phyloP scores from a whole-genome alignment of 2,113 vertebrate species.

The Sardina pilchardus region DNA sequence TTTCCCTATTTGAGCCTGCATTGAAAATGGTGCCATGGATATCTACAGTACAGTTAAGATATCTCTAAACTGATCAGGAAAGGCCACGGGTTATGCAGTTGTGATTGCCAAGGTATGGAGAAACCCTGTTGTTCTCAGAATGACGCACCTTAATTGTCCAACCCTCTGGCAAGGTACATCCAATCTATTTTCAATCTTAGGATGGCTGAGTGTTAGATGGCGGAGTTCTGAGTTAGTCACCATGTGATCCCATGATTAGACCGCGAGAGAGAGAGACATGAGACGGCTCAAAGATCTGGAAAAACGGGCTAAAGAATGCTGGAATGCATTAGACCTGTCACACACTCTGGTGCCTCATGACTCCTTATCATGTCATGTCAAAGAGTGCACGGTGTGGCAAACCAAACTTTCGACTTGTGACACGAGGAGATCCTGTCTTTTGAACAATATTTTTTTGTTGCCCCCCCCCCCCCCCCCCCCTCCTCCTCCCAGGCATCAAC shows the following conservation, averaged over 20 bases:
- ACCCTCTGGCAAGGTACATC: neutral
- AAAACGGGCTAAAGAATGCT: conserved; percentile 51
- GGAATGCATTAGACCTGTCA: conserved; percentile 43
- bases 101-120: neutral
- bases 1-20: neutral
- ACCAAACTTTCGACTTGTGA: neutral
- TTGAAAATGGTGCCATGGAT: no score
- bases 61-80: no score
- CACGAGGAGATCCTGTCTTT: neutral
- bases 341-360: neutral
- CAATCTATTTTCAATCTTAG: neutral
- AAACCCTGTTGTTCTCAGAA: neutral
- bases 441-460: neutral
- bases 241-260: neutral
- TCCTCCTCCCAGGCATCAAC: conserved; percentile 50
- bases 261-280: neutral
- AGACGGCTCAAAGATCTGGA: conserved; percentile 45
- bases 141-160: neutral
- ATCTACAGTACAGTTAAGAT: no score
- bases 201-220: neutral
- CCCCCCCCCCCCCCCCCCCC: neutral
- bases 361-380: neutral
- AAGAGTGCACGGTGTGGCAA: neutral
- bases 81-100: neutral
- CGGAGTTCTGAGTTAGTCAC: neutral